These are phyloP conservation scores for Poeciliopsis turneri DNA, from an alignment of 2,797 vertebrate genomes.

Conservation along the genomic window DNA sequence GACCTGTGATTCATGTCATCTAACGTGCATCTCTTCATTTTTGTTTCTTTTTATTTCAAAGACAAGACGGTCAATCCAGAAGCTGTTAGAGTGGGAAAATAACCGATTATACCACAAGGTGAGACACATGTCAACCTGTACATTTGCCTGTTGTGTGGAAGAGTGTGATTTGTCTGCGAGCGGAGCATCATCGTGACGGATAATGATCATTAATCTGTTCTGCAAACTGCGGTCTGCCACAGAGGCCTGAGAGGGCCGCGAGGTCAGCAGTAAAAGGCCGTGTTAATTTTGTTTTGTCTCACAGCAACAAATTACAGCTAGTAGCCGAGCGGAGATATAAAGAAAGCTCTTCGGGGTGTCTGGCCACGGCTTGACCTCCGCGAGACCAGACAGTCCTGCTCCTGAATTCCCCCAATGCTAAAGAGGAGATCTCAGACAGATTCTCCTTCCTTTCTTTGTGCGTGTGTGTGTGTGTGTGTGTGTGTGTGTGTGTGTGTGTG, in stretches of 20 bases:
- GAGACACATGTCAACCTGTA: conserved; percentile 62
- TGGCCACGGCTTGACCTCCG: conserved; percentile 79
- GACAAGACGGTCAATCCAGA: conserved; percentile 98
- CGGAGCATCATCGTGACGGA: conserved; percentile 45
- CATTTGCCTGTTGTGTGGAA: conserved; percentile 44
- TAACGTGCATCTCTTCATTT: conserved; percentile 6
- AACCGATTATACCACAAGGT: conserved; percentile 99
- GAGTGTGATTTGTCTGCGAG: conserved; percentile 45
- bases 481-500: conserved; percentile 33
- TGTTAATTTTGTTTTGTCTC: conserved; percentile 82
- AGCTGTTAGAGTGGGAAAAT: conserved; percentile 99
- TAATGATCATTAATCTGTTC: conserved; percentile 62
- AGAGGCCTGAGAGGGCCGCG: conserved; percentile 53
- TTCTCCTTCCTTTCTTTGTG: conserved; percentile 55
- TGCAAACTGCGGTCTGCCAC: conserved; percentile 55
- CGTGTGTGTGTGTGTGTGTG: conserved; percentile 13
- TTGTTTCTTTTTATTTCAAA: conserved; percentile 65
- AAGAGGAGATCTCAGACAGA: conserved; percentile 71
- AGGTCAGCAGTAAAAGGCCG: conserved; percentile 76
- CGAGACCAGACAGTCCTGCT: conserved; percentile 72
- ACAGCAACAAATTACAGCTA: conserved; percentile 79
- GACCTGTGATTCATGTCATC: conserved; percentile 36
- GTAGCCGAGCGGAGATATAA: conserved; percentile 75
- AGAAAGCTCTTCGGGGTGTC: conserved; percentile 81
- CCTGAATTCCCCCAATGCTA: conserved; percentile 45